These are phyloP conservation scores for Aphidius ervi DNA, from an alignment of 1,140 invertebrate species.

Conservation along the genomic window DNA sequence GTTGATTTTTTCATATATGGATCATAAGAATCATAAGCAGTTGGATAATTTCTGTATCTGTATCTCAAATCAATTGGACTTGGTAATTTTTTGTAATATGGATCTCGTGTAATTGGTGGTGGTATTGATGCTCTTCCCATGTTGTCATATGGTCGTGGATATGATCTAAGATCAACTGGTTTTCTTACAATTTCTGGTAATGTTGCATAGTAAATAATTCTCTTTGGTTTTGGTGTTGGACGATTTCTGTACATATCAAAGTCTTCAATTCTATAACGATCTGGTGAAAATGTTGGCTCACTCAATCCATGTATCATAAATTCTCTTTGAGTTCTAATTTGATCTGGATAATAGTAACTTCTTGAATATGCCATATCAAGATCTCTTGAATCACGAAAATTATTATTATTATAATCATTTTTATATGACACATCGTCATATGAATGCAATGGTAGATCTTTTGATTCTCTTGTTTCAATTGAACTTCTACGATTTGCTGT, in stretches of 20 bases:
- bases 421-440: constrained; percentile 40
- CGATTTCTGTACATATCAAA: constrained; percentile 39
- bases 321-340: constrained; percentile 36
- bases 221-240: constrained; percentile 41
- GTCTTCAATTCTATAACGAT: constrained; percentile 41
- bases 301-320: constrained; percentile 31
- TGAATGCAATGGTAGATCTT: constrained; percentile 30
- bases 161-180: constrained; percentile 43
- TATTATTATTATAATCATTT: constrained; percentile 15
- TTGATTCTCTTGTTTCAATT: constrained; percentile 34
- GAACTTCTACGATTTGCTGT: constrained; percentile 36
- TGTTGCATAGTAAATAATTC: constrained; percentile 54
- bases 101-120: constrained; percentile 25
- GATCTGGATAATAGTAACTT: constrained; percentile 37
- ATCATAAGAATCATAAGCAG: constrained; percentile 30
- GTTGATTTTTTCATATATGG: constrained; percentile 33
- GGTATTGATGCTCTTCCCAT: constrained; percentile 11
- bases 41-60: constrained; percentile 26
- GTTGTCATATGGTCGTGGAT: constrained; percentile 29
- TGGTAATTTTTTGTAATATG: constrained; percentile 29
- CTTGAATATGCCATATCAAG: constrained; percentile 36
- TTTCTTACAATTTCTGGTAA: constrained; percentile 50
- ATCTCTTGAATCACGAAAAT: constrained; percentile 28
- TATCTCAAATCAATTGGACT: constrained; percentile 33
- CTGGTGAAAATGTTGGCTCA: constrained; percentile 30